Evolutionary conservation across 1,140 invertebrate species (phyloP), one percentile per base, ranked within the genome.

Genomic region (Tetramorium parvispinum): DNA sequence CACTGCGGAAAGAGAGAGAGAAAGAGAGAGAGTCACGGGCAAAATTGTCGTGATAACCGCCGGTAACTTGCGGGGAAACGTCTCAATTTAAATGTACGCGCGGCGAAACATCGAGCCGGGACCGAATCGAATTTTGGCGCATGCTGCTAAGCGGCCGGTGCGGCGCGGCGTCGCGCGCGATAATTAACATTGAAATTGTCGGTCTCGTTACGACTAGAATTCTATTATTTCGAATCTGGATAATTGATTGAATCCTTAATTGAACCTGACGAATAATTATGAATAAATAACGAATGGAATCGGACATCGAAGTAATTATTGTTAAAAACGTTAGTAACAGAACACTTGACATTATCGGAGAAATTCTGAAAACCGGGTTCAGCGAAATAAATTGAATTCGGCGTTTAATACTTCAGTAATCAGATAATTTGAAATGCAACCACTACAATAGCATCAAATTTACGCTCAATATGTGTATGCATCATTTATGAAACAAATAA

Each of bases 191-290:
- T 27, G 57, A 0, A 40, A 83, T 75, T 73, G 13, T 61, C 55
- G 53, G 11, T 51, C 40, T 82, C 77, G 43, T 82, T 70, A 73
- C 51, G 8, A 61, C 85, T 61, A 75, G 68, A 83, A 73, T 73
- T 82, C 40, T 59, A 83, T 83, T 83, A 78, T 85, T 77, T 65
- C 57, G 46, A 18, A 85, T 51, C 79, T 68, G 59, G 24, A 61
- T 61, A 53, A 88, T 86, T 71, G 53, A 85, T 87, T 65, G 51
- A 59, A 75, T 24, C 70, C 49, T 82, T 86, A 89, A 89, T 89
- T 85, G 87, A 70, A 55, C 27, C 51, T 43, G 27, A 55, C 51
- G 82, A 59, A 89, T 88, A 86, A 86, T 59, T 68, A 88, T 75
- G 68, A 89, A 77, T 75, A 46, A 61, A 40, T n/a, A 73, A 68